Base-by-base conservation (phyloP, 2,113 vertebrate genomes). In the Toxostoma redivivum region DNA sequence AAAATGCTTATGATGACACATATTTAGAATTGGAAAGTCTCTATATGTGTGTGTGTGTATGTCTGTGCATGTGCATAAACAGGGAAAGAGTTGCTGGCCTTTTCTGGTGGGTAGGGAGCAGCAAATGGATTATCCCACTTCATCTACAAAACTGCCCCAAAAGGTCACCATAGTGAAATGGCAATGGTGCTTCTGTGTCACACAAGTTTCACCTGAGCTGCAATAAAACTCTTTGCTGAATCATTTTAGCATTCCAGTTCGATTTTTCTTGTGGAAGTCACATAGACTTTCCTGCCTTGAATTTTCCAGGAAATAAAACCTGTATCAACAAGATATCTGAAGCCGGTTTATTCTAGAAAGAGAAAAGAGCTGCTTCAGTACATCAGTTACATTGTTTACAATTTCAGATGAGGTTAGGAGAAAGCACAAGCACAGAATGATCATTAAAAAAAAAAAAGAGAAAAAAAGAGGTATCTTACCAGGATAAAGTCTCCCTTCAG, bases 401-500 rank as follows among this genome's bases (percentile, higher is more conserved):
- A 13, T 45, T 64, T 58, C 31, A 61, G 5, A 47, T 3, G 23
- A 69, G 33, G 6, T 44, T 7, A n/a, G 6, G 24, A 89, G 31
- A 78, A 76, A 77, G 51, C 8, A 86, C 6, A 47, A 27, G 18
- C 25, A 74, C 22, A 76, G 10, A 73, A 33, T 8, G 5, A 93
- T 17, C 3, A 33, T 25, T 21, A 15, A 51, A 14, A 10, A 31
- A 27, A 25, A 19, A 12, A 13, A 42, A 17, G 40, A 18, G 33
- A 11, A 13, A 22, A 16, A 56, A 60, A 12, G 1, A 47, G 8
- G 12, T 51, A 19, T 95, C 99, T 99, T 97, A 99, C 99, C 17
- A 97, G 95, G 97, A 99, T 99, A 96, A 99, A 99, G 73, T 98
- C 98, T 91, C 99, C 99, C 94, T 98, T 98, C 92, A 99, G 98